Evolutionary conservation across 2,888 invertebrate species (phyloP).

Genomic region (Drosophila barbarae): DNA sequence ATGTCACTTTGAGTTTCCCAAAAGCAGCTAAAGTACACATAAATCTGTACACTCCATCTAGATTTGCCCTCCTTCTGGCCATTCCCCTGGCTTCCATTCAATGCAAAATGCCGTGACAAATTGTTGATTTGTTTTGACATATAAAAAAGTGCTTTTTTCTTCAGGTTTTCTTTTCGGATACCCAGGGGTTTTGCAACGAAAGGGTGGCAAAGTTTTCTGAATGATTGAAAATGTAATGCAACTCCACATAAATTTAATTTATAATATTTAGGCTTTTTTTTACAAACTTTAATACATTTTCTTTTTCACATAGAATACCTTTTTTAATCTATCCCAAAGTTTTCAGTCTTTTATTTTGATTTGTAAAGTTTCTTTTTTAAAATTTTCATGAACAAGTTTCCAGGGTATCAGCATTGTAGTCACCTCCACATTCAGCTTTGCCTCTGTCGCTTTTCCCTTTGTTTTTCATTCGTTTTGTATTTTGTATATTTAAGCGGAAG

Average conservation of each 20-base stretch:
- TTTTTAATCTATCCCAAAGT: too few relatives aligned
- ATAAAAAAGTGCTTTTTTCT: slow-evolving; percentile 45
- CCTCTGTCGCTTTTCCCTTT: slow-evolving; percentile 13
- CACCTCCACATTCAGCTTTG: not conserved
- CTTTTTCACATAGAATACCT: too few relatives aligned
- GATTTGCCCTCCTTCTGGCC: slow-evolving; percentile 27
- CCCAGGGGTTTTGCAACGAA: not conserved
- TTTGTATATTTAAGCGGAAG: slow-evolving; percentile 65
- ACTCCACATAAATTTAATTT: too few relatives aligned
- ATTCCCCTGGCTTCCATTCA: slow-evolving; percentile 31
- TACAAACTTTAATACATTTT: too few relatives aligned
- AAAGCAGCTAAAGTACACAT: slow-evolving; percentile 21
- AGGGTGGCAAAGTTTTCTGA: too few relatives aligned
- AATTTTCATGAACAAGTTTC: too few relatives aligned
- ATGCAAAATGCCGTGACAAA: slow-evolving; percentile 66
- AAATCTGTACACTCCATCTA: slow-evolving; percentile 19
- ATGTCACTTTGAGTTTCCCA: slow-evolving; percentile 36
- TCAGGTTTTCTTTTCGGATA: slow-evolving; percentile 13
- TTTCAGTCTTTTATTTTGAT: not conserved
- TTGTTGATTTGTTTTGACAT: slow-evolving; percentile 71
- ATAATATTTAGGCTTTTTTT: too few relatives aligned
- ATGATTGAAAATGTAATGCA: not conserved
- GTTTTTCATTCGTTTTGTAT: slow-evolving; percentile 44
- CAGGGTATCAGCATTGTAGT: slow-evolving; percentile 17
- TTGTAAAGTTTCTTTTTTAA: not conserved